Percentiles rank a stretch among this genome's conserved stretches.
These are phyloP conservation scores for Melolontha melolontha DNA, from an alignment of 2,888 invertebrate genomes.

Conservation along the genomic window DNA sequence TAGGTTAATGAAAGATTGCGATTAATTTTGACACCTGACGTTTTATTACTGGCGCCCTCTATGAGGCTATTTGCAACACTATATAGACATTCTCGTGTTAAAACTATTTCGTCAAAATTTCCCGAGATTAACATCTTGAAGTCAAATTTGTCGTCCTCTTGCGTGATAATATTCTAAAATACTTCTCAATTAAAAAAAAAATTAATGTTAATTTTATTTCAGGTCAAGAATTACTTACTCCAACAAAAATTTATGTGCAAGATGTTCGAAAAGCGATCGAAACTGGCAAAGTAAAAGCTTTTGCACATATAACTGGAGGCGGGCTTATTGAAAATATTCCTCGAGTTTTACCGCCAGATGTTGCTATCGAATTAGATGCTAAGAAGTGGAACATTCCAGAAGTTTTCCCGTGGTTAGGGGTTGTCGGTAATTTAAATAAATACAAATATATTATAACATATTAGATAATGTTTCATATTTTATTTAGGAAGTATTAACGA, in stretches of 20 bases:
- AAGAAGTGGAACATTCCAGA: slow-evolving; percentile 78
- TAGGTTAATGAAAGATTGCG: too few species aligned
- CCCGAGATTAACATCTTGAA: too few species aligned
- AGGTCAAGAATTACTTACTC: slow-evolving; percentile 86
- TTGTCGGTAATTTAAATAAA: slow-evolving; percentile 68
- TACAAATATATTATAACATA: too few species aligned
- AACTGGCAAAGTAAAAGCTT: slow-evolving; percentile 80
- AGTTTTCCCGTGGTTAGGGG: slow-evolving; percentile 91
- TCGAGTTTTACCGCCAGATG: slow-evolving; percentile 78
- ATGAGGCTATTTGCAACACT: too few species aligned
- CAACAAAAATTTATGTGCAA: slow-evolving; percentile 89
- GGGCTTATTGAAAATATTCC: slow-evolving; percentile 92
- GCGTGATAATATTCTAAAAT: not conserved
- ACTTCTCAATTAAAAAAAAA: too few species aligned
- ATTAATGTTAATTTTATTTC: slow-evolving; percentile 17
- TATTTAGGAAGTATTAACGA: slow-evolving; percentile 80
- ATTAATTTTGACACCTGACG: too few species aligned
- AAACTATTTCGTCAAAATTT: too few species aligned
- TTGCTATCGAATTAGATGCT: slow-evolving; percentile 79
- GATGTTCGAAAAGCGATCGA: slow-evolving; percentile 79
- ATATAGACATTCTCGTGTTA: too few species aligned
- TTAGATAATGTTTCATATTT: slow-evolving; percentile 24
- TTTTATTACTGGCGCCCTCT: too few species aligned
- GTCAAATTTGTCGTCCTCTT: too few species aligned
- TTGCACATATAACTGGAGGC: slow-evolving; percentile 96